phyloP scores from a whole-genome alignment of 1,140 invertebrate genomes.

The Drosophila watanabei region DNA sequence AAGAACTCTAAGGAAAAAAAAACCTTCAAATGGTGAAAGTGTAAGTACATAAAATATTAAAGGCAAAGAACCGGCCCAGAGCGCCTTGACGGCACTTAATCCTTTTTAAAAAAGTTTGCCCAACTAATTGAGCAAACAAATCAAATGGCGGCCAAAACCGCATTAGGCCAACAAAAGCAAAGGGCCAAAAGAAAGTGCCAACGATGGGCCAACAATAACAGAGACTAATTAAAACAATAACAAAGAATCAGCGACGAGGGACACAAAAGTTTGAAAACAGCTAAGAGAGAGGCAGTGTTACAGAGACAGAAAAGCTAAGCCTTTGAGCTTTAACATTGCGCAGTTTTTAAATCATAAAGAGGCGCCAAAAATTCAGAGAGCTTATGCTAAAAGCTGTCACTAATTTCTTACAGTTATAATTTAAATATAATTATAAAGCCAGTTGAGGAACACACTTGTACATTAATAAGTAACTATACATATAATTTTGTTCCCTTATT shows the following conservation, averaged over 20 bases:
- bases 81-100: slow-evolving; percentile 37
- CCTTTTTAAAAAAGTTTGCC: slow-evolving; percentile 49
- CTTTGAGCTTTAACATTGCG: background rate
- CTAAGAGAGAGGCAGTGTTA: background rate
- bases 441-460: too few species aligned
- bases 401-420: too few species aligned
- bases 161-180: slow-evolving; percentile 35
- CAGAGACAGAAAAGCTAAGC: background rate
- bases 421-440: too few species aligned
- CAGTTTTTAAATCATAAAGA: background rate
- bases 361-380: background rate
- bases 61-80: background rate
- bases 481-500: background rate
- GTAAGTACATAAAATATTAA: slow-evolving; percentile 35
- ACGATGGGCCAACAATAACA: slow-evolving; percentile 26
- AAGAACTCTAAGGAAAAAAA: background rate
- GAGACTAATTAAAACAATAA: slow-evolving; percentile 35
- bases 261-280: slow-evolving; percentile 6
- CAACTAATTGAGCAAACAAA: slow-evolving; percentile 55
- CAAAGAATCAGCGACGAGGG: slow-evolving; percentile 28
- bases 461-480: too few species aligned
- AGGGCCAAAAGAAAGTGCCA: slow-evolving; percentile 3
- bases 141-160: slow-evolving; percentile 42
- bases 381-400: background rate
- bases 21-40: background rate